phyloP scores from a whole-genome alignment of 2,888 invertebrate species.

The Mantis religiosa region DNA sequence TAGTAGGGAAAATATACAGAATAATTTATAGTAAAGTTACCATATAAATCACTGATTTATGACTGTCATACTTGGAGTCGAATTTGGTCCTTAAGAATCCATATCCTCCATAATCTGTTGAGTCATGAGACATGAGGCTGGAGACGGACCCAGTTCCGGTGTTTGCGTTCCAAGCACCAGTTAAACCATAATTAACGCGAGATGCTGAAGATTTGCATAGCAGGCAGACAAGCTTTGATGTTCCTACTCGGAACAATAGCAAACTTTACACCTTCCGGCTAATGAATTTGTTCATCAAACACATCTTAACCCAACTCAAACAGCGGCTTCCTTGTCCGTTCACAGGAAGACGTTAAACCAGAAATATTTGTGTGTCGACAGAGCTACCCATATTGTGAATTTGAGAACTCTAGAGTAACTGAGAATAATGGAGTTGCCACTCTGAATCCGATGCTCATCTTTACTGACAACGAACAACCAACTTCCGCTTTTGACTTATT shows the following conservation, averaged over 20 bases:
- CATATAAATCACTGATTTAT: no score
- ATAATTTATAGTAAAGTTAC: no score
- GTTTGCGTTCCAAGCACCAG: background rate
- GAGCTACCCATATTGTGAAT: background rate
- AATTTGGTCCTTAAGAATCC: background rate
- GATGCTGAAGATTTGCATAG: background rate
- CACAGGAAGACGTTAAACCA: background rate
- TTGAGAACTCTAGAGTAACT: background rate
- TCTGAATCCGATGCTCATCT: background rate
- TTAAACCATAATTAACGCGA: background rate
- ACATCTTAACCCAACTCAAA: background rate
- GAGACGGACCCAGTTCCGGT: background rate
- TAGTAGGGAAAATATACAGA: no score
- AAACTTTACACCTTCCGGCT: background rate
- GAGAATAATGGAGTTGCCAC: background rate
- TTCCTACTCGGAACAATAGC: background rate
- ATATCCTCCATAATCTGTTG: no score
- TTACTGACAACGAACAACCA: background rate
- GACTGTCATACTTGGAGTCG: background rate
- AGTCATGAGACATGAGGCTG: background rate
- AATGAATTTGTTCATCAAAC: background rate
- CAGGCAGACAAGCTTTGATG: background rate
- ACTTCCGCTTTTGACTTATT: no score
- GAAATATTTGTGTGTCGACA: background rate
- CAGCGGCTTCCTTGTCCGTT: background rate